phyloP scores from a whole-genome alignment of 2,888 invertebrate species.

The Lacanobia wlatinum region DNA sequence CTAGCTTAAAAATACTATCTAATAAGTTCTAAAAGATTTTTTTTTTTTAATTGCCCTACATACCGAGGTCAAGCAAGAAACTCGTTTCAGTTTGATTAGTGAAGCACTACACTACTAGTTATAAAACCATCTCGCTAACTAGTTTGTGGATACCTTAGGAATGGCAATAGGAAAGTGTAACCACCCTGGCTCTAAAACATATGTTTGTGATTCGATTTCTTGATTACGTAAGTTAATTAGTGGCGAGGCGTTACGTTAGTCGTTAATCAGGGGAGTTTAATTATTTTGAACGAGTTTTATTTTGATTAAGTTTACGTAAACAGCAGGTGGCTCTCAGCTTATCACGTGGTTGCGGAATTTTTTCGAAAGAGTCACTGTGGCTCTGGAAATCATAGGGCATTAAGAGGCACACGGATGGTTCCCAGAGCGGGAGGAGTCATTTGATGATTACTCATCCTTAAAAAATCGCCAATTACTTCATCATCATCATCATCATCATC shows the following conservation, averaged over 20 bases:
- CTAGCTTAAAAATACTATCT: too few species aligned
- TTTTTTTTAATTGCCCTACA: too few species aligned
- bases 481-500: too few species aligned
- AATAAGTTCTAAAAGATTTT: too few species aligned
- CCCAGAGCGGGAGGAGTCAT: too few species aligned
- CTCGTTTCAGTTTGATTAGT: conserved; percentile 7
- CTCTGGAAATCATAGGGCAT: too few species aligned
- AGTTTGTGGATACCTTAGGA: conserved; percentile 44
- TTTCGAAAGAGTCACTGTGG: too few species aligned
- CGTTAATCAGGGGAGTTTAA: conserved; percentile 1
- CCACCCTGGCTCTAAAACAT: conserved; percentile 18
- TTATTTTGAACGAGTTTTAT: conserved; percentile 4
- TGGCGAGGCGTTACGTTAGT: conserved; percentile 13
- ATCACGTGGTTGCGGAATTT: too few species aligned
- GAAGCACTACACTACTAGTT: conserved; percentile 7
- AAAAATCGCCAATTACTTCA: too few species aligned
- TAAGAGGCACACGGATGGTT: too few species aligned
- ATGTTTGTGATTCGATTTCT: conserved; percentile 31
- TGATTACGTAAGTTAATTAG: conserved; percentile 47
- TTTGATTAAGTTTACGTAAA: conserved; percentile 5
- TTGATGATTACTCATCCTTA: too few species aligned
- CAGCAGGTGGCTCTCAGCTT: neutral
- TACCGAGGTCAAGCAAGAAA: neutral
- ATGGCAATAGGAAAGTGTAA: conserved; percentile 30
- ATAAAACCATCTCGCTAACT: conserved; percentile 12